Conservation (phyloP, 2,888 invertebrate genomes). For the Spatulosminthurus flaviceps region DNA sequence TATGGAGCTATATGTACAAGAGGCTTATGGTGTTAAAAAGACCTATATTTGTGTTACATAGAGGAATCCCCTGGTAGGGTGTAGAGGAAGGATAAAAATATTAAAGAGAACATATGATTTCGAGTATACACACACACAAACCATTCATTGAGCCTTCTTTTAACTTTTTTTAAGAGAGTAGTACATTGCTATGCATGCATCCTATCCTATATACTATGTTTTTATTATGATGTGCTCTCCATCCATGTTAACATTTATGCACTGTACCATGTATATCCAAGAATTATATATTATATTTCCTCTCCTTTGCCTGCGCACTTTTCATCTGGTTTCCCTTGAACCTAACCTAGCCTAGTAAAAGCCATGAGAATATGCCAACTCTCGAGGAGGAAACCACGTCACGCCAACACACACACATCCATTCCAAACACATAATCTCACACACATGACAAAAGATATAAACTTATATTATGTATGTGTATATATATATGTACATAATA, state of each 20-base stretch:
- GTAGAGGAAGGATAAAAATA: neutral
- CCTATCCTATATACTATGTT: too few relatives aligned
- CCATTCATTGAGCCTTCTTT: constrained; percentile 4
- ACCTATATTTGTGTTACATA: too few relatives aligned
- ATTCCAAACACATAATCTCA: constrained; percentile 9
- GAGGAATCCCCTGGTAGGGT: neutral
- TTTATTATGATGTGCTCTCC: neutral
- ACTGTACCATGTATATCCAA: neutral
- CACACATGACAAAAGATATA: constrained; percentile 1
- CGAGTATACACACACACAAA: constrained; percentile 7
- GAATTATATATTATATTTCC: constrained; percentile 6
- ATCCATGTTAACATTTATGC: neutral
- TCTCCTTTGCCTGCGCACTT: constrained; percentile 24
- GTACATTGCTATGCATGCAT: neutral
- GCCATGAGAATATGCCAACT: constrained; percentile 42
- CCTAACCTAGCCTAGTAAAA: constrained; percentile 43
- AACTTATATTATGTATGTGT: neutral
- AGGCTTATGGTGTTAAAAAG: too few relatives aligned
- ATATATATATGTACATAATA: neutral
- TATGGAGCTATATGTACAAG: neutral
- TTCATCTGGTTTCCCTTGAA: constrained; percentile 45
- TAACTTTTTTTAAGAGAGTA: neutral
- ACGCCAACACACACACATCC: constrained; percentile 29
- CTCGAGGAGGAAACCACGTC: constrained; percentile 30
- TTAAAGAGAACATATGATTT: neutral